Evolutionary conservation across 2,797 vertebrate species (phyloP).

Genomic region (Acridotheres tristis): DNA sequence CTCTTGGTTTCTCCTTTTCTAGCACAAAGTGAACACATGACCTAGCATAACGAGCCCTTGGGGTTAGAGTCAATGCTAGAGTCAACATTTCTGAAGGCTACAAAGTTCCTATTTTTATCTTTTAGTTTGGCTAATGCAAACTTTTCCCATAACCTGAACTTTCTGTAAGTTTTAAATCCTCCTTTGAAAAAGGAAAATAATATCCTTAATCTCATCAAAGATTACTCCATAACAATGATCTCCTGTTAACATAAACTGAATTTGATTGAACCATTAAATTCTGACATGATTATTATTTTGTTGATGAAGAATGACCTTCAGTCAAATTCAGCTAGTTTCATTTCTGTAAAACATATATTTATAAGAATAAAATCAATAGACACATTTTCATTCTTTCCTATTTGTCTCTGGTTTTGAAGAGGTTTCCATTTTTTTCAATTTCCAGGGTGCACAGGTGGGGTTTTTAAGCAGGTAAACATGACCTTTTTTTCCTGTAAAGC

Average conservation of each 20-base stretch:
- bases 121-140: background rate
- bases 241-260: background rate
- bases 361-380: background rate
- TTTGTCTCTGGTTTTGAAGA: background rate
- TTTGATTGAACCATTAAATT: background rate
- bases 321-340: background rate
- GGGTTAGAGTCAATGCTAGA: background rate
- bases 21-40: rapidly evolving
- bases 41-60: background rate
- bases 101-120: background rate
- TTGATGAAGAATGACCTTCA: background rate
- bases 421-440: background rate
- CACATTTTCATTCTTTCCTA: background rate
- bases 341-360: slow-evolving; percentile 3
- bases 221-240: background rate
- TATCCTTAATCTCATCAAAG: background rate
- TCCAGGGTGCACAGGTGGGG: background rate
- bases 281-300: background rate
- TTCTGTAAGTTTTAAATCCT: background rate
- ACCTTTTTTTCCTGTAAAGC: background rate
- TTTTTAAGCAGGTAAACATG: background rate
- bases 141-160: background rate
- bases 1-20: background rate
- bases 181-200: background rate
- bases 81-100: background rate